Conservation (phyloP, 1,140 invertebrate genomes). For the Scaptodrosophila lebanonensis region DNA sequence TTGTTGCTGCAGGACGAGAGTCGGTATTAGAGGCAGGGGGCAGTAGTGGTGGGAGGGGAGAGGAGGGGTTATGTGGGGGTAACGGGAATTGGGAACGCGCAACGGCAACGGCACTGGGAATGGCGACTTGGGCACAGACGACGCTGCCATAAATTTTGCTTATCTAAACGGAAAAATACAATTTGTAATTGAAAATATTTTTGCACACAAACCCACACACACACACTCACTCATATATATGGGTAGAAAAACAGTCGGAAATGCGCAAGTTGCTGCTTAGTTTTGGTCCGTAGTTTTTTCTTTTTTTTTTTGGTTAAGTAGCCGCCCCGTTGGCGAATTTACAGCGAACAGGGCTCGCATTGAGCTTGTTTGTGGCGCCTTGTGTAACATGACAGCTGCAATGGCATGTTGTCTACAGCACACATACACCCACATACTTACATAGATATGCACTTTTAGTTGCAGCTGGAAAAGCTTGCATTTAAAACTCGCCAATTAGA, state of each 20-base stretch:
- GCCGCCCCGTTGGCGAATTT: not conserved
- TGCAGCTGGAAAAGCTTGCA: too few species aligned
- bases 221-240: constrained; percentile 1
- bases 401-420: not conserved
- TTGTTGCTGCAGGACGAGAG: constrained; percentile 58
- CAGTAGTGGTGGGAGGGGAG: not conserved
- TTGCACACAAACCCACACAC: constrained; percentile 29
- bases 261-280: constrained; percentile 31
- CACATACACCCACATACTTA: too few species aligned
- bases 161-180: constrained; percentile 73
- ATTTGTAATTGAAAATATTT: constrained; percentile 75
- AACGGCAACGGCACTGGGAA: not conserved
- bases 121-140: constrained; percentile 2
- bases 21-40: constrained; percentile 9
- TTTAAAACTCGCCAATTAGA: too few species aligned
- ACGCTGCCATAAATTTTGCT: constrained; percentile 68
- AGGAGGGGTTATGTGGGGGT: too few species aligned
- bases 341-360: too few species aligned
- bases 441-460: too few species aligned
- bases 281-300: constrained; percentile 26
- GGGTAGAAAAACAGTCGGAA: too few species aligned
- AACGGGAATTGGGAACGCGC: too few species aligned
- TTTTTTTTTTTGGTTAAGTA: constrained; percentile 14
- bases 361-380: too few species aligned
- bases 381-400: too few species aligned